These are phyloP conservation scores for Anguilla pacifica DNA, from an alignment of 2,797 vertebrate genomes.

Conservation along the genomic window DNA sequence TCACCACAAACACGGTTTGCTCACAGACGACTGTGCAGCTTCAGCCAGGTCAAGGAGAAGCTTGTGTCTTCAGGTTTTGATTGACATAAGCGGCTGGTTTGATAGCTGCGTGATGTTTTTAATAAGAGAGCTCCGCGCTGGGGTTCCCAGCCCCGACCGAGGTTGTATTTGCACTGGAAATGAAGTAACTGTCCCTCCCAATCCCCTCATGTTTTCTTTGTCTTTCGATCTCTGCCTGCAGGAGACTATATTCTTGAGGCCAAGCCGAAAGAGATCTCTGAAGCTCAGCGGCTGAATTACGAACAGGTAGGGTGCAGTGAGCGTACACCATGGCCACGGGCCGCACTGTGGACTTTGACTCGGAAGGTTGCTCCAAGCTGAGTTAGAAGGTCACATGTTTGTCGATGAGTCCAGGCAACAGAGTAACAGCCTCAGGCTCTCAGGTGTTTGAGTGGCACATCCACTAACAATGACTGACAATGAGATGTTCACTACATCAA, in stretches of 20 bases:
- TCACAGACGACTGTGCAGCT: background rate
- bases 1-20: background rate
- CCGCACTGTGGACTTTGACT: background rate
- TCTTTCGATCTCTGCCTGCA: constrained; percentile 57
- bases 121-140: background rate
- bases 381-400: background rate
- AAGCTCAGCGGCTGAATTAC: constrained; percentile 96
- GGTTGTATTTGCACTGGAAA: background rate
- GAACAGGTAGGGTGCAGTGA: constrained; percentile 84
- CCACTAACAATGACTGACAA: background rate
- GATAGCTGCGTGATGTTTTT: constrained; percentile 25
- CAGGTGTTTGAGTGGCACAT: background rate
- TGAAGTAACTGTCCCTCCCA: background rate
- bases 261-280: constrained; percentile 98
- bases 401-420: background rate
- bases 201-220: constrained; percentile 12
- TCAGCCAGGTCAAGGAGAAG: background rate
- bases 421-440: background rate
- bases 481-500: background rate
- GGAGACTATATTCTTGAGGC: constrained; percentile 98
- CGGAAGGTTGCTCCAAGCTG: background rate
- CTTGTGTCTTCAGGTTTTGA: background rate
- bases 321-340: background rate
- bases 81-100: constrained; percentile 22
- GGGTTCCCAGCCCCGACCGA: background rate